Base-by-base conservation (phyloP, 1,140 invertebrate species). In the Triops cancriformis region DNA sequence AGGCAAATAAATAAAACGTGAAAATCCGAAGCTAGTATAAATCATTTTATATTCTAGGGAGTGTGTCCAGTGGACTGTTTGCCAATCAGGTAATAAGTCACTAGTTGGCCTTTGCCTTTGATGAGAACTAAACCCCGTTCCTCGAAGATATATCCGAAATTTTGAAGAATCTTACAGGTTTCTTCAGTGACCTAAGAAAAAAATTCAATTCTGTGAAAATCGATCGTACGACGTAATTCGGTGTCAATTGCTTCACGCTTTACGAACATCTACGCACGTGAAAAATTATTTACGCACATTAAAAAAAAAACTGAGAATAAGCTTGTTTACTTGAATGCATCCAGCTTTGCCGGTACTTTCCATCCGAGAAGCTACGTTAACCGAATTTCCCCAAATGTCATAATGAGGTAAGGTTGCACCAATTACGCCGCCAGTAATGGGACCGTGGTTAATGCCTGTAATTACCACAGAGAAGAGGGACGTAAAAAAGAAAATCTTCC, bases 371-470 rank as follows among this genome's bases (percentile, higher is more conserved):
- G 96, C 95, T 0, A 98, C 95, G 84, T 98, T 98, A 0, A 98
- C 96, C 0, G 95, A 95, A 83, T 98, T 97, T 0, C 95, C 94
- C 93, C 95, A 97, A 82, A 98, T 97, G 82, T 97, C 96, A 84
- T 97, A 98, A 83, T 97, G 95, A 3, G 96, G 96, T 83, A 98
- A 98, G 27, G 93, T 87, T 0, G 94, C 95, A 14, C 95, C 95
- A 81, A 98, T 98, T 0, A 97, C 95, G 2, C 96, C 95, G 0
- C 95, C 95, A 0, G 94, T 97, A 12, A 97, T 95, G 12, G 95
- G 95, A 0, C 96, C 95, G 83, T 98, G 93, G 87, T 97, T 98
- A 77, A 98, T 95, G 23, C 96, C 89, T 90, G 26, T 43, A 77
- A 77, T 31, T 72, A 28, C 74, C 3, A 73, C 28, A 72, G 51